Evolutionary conservation across 2,888 invertebrate species (phyloP).

Genomic region (Petrophora chlorosata): DNA sequence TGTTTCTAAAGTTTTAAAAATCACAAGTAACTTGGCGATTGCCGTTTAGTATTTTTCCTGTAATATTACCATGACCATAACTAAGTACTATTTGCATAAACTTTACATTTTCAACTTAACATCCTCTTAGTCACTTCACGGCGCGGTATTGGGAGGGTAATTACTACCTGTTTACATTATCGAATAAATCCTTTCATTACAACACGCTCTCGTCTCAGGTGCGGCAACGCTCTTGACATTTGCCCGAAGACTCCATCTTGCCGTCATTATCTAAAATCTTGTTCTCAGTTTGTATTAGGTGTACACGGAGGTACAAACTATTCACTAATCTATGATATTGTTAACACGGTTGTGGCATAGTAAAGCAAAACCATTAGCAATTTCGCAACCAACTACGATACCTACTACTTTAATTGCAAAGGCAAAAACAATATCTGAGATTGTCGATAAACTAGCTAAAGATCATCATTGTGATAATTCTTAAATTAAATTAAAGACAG

Average conservation of each 20-base stretch:
- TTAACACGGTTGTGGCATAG: slow-evolving; percentile 23
- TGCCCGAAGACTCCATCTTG: slow-evolving; percentile 37
- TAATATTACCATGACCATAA: too few species aligned
- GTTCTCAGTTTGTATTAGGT: slow-evolving; percentile 33
- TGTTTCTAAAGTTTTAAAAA: too few species aligned
- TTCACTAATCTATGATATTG: slow-evolving; percentile 15
- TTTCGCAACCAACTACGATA: slow-evolving; percentile 27
- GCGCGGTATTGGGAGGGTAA: slow-evolving; percentile 8
- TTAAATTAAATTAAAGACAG: slow-evolving; percentile 13
- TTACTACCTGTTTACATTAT: slow-evolving; percentile 33
- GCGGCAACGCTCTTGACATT: slow-evolving; percentile 55
- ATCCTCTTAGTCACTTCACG: background rate
- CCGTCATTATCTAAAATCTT: slow-evolving; percentile 39
- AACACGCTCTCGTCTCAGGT: slow-evolving; percentile 37
- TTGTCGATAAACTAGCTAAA: slow-evolving; percentile 5
- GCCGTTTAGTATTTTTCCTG: too few species aligned
- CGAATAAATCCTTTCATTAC: slow-evolving; percentile 41
- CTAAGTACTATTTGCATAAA: too few species aligned
- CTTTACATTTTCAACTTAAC: too few species aligned
- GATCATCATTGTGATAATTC: slow-evolving; percentile 10
- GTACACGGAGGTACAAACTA: slow-evolving; percentile 11
- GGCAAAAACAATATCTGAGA: slow-evolving; percentile 16
- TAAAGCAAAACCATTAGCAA: slow-evolving; percentile 35
- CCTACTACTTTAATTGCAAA: slow-evolving; percentile 39
- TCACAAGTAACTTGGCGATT: too few species aligned